Percentiles rank a stretch among this genome's conserved stretches.
Evolutionary conservation across 1,140 invertebrate genomes (phyloP).

Genomic region (Temnothorax longispinosus): DNA sequence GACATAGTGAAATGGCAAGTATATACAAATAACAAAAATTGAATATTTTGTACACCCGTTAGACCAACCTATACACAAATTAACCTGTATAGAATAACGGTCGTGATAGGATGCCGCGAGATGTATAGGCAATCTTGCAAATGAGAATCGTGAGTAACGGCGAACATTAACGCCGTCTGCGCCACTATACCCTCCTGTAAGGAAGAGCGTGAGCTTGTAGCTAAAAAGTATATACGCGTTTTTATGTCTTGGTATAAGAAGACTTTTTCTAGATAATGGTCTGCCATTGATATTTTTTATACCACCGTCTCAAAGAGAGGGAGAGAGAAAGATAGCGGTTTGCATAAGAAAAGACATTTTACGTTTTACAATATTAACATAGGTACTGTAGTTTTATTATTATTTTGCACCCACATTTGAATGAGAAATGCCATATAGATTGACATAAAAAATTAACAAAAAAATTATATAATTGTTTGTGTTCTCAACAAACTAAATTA

Average conservation of each 20-base stretch:
- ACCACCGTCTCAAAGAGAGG: slow-evolving; percentile 12
- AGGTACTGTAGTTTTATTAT: slow-evolving; percentile 48
- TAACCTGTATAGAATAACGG: slow-evolving; percentile 78
- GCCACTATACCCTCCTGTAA: slow-evolving; percentile 53
- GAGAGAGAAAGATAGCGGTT: background rate
- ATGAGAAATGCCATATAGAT: background rate
- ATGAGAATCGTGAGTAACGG: slow-evolving; percentile 85
- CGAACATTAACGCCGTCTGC: slow-evolving; percentile 82
- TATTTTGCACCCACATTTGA: slow-evolving; percentile 16
- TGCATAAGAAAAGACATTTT: slow-evolving; percentile 56
- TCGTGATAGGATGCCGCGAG: slow-evolving; percentile 82
- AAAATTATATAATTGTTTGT: background rate
- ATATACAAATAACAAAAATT: slow-evolving; percentile 16
- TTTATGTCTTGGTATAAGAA: slow-evolving; percentile 65
- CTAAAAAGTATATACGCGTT: slow-evolving; percentile 53
- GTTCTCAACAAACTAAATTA: background rate
- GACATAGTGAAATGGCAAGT: background rate
- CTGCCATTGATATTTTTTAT: slow-evolving; percentile 71
- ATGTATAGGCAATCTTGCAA: slow-evolving; percentile 85
- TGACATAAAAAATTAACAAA: background rate
- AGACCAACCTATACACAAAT: slow-evolving; percentile 72
- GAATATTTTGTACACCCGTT: slow-evolving; percentile 76
- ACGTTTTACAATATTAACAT: slow-evolving; percentile 11
- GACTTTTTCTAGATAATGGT: slow-evolving; percentile 70
- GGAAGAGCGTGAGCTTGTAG: slow-evolving; percentile 35